phyloP scores from a whole-genome alignment of 2,113 vertebrate species.

The Indri indri region DNA sequence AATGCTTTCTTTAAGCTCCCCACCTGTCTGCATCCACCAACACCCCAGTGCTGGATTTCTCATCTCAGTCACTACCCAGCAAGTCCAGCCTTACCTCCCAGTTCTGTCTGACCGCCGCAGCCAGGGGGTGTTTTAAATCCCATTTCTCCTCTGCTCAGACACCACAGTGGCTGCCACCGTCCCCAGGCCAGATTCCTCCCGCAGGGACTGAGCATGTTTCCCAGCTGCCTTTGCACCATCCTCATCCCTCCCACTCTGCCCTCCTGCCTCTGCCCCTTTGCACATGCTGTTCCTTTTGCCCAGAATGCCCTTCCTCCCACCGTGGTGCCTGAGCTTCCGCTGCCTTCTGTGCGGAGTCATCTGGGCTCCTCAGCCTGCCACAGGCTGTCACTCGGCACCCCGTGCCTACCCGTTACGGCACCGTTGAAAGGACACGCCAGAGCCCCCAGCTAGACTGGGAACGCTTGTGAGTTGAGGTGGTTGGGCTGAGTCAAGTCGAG shows the following conservation, averaged over 20 bases:
- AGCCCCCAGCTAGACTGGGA: neutral
- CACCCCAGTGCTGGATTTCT: neutral
- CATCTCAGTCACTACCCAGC: neutral
- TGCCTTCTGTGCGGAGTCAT: neutral
- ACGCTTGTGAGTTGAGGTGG: neutral
- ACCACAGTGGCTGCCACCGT: neutral
- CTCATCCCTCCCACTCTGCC: neutral
- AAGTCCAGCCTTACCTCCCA: neutral
- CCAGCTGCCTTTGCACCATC: neutral
- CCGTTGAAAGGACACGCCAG: neutral
- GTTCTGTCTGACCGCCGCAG: neutral
- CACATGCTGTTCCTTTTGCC: neutral
- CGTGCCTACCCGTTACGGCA: rapidly evolving
- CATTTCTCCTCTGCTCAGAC: neutral
- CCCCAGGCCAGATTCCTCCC: neutral
- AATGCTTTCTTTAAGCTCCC: neutral
- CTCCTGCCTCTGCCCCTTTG: neutral
- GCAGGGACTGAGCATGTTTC: rapidly evolving
- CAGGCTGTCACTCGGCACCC: rapidly evolving
- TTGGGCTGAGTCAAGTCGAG: neutral
- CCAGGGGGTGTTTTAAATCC: neutral
- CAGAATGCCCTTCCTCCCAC: neutral
- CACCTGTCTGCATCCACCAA: neutral
- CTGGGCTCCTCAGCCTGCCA: neutral
- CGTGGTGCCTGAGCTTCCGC: neutral